Conservation (phyloP, 1,140 invertebrate species). For the Cydia pomonella region DNA sequence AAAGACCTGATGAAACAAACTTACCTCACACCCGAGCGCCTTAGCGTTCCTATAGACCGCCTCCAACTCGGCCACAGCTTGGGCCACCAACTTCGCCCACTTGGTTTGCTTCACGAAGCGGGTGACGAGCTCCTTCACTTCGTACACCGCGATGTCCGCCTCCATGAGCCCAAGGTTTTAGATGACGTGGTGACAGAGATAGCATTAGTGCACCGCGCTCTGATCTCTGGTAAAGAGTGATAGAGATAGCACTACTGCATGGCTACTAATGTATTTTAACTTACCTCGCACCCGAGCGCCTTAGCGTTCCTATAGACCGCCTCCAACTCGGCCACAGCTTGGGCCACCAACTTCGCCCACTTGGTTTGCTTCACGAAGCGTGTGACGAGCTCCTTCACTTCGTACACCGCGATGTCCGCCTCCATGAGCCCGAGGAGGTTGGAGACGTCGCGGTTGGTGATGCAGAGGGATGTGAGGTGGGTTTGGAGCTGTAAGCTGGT, state of each 20-base stretch:
- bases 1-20: no score
- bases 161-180: constrained; percentile 85
- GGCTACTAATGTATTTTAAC: constrained; percentile 32
- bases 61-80: constrained; percentile 88
- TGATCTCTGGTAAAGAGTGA: no score
- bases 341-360: constrained; percentile 83
- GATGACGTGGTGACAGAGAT: no score
- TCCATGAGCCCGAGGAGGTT: constrained; percentile 87
- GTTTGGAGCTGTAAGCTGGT: constrained; percentile 87
- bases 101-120: constrained; percentile 84
- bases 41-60: constrained; percentile 85
- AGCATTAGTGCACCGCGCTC: no score
- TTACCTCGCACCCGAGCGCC: constrained; percentile 87
- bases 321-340: constrained; percentile 88
- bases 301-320: constrained; percentile 85
- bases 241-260: no score
- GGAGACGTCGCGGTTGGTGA: constrained; percentile 86
- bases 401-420: constrained; percentile 84
- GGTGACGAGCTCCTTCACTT: constrained; percentile 83
- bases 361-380: constrained; percentile 84
- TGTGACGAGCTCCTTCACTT: constrained; percentile 83
- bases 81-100: constrained; percentile 83
- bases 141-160: constrained; percentile 84
- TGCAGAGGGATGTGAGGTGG: constrained; percentile 84
- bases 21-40: constrained; percentile 87